Base-by-base conservation (phyloP, 2,113 vertebrate genomes). In the Notarius quadriscutis region DNA sequence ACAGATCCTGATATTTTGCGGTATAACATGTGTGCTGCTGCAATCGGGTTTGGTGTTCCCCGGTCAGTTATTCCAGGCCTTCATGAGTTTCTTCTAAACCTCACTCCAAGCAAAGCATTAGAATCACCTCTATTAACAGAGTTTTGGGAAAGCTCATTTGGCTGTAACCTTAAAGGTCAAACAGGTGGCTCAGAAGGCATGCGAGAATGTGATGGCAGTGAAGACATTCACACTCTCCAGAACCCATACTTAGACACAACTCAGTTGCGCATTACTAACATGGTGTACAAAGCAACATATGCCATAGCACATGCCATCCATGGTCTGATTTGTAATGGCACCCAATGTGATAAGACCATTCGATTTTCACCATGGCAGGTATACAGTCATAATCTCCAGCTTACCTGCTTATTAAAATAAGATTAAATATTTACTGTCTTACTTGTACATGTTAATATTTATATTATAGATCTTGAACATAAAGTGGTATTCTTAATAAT, bases 241-340 rank as follows among this genome's bases (percentile, higher is more conserved):
- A 93, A 41, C 65, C 84, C 90, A 0, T 95, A 95, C 82, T 93
- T 89, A 9, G 94, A 95, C 87, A 94, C 93, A 0, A 94, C 94
- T 60, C 93, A 95, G 87, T 87, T 95, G 17, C 84, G 94, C 30
- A 80, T 93, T 48, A 90, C 92, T 30, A 93, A 95, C 90, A 94
- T 94, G 92, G 94, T 93, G 30, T 94, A 95, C 74, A 95, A 95
- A 88, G 94, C 94, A 25, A 92, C 92, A 9, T 94, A 95, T 84
- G 93, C 94, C n/a, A 92, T 95, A 74, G 94, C 93, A 27, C 90
- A 95, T 69, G 93, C 93, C 7, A 88, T 95, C 55, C 92, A 95
- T 51, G 88, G 77, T 58, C 30, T 91, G 5, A 72, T 91, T 14
- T 95, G 93, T 87, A 84, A 89, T 34, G 55, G 89, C 53, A 89